Evolutionary conservation across 2,113 vertebrate species (phyloP).

Genomic region (Ophiodon elongatus): DNA sequence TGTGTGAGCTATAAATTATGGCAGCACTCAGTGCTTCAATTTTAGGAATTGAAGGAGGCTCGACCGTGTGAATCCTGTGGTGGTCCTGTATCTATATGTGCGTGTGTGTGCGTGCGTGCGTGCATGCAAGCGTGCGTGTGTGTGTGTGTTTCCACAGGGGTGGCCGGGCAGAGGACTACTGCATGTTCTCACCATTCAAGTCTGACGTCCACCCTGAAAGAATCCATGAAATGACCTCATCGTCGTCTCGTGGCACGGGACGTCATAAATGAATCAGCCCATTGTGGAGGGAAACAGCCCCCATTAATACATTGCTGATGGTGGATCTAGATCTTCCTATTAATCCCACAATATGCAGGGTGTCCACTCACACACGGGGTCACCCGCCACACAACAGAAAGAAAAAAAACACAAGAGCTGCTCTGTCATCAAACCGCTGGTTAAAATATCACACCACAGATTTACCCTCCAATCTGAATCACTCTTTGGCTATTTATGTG

Average conservation of each 20-base stretch:
- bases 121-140: slow-evolving; percentile 21
- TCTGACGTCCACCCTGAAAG: slow-evolving; percentile 54
- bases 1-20: slow-evolving; percentile 80
- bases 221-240: slow-evolving; percentile 83
- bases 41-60: slow-evolving; percentile 59
- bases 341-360: slow-evolving; percentile 52
- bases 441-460: not conserved
- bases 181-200: slow-evolving; percentile 73
- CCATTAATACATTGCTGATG: slow-evolving; percentile 70
- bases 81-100: slow-evolving; percentile 38
- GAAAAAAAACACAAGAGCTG: slow-evolving; percentile 23
- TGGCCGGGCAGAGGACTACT: slow-evolving; percentile 35
- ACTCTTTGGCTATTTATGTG: not conserved
- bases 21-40: slow-evolving; percentile 68
- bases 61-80: slow-evolving; percentile 73
- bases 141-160: slow-evolving; percentile 39
- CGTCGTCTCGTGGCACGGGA: slow-evolving; percentile 69
- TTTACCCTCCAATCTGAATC: not conserved
- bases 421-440: not conserved
- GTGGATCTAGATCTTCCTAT: slow-evolving; percentile 65
- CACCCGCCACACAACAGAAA: slow-evolving; percentile 39
- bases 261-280: slow-evolving; percentile 80
- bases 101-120: slow-evolving; percentile 39
- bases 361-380: slow-evolving; percentile 25
- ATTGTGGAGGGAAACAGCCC: slow-evolving; percentile 70